These are phyloP conservation scores for Poeciliopsis occidentalis DNA, from an alignment of 2,113 vertebrate genomes.

Conservation along the genomic window DNA sequence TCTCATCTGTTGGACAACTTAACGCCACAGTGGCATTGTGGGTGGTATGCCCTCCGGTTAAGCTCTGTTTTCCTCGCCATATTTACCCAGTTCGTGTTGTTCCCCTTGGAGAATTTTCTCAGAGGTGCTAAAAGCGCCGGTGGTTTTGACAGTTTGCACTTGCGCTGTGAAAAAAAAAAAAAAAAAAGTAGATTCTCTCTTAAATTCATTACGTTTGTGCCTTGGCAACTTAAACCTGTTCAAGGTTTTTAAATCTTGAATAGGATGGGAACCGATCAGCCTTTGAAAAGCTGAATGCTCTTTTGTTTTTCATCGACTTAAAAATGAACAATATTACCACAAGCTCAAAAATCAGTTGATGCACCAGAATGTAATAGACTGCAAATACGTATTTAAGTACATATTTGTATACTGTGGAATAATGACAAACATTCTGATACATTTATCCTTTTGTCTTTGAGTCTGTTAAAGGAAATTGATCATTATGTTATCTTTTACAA, in stretches of 20 bases:
- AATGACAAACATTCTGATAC: background rate
- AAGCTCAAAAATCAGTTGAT: background rate
- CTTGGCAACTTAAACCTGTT: background rate
- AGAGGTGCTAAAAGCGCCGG: slow-evolving; percentile 68
- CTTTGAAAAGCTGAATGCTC: no score
- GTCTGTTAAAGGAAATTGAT: no score
- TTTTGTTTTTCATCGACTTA: background rate
- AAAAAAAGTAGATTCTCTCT: background rate
- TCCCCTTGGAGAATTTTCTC: slow-evolving; percentile 33
- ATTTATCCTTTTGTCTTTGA: background rate
- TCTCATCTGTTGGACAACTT: background rate
- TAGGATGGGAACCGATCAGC: background rate
- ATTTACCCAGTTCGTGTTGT: slow-evolving; percentile 5
- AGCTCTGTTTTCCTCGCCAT: slow-evolving; percentile 33
- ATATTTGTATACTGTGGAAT: no score
- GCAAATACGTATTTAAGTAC: background rate
- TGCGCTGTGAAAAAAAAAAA: background rate
- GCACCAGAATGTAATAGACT: background rate
- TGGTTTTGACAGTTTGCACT: slow-evolving; percentile 29
- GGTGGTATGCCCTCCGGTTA: slow-evolving; percentile 4
- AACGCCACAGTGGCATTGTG: background rate
- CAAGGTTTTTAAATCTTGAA: slow-evolving; percentile 2
- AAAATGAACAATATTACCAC: background rate
- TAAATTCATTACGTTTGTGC: slow-evolving; percentile 8
- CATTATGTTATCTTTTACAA: no score